phyloP scores from a whole-genome alignment of 2,113 vertebrate species.

The Physeter macrocephalus region DNA sequence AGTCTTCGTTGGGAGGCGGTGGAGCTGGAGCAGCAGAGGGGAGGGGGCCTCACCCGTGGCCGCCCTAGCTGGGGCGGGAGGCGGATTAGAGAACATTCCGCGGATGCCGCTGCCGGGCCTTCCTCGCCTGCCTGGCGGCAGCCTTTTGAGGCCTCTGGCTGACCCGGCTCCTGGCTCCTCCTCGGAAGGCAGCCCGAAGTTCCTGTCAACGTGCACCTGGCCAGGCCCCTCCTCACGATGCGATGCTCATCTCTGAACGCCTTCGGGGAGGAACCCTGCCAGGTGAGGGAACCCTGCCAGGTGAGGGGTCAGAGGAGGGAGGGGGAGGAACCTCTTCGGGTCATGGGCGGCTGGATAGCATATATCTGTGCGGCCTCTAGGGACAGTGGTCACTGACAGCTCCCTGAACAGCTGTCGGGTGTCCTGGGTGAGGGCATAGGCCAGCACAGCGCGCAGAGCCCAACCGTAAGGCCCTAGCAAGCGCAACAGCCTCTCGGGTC shows the following conservation, averaged over 20 bases:
- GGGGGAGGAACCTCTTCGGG: not conserved
- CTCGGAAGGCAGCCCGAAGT: not conserved
- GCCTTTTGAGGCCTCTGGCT: conserved; percentile 39
- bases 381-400: not conserved
- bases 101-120: not conserved
- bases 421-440: not conserved
- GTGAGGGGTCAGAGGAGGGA: not conserved
- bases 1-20: not conserved
- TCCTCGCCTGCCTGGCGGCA: not conserved
- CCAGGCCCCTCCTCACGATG: not conserved
- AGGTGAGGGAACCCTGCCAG: not conserved
- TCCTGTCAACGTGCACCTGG: not conserved
- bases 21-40: not conserved
- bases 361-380: not conserved
- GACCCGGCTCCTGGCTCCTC: conserved; percentile 13
- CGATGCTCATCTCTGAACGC: not conserved
- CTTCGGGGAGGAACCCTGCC: not conserved
- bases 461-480: not conserved
- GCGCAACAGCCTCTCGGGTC: not conserved
- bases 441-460: not conserved
- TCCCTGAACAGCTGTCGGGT: not conserved
- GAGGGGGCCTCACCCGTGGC: not conserved
- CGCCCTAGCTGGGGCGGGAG: not conserved
- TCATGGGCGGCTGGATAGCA: no score
- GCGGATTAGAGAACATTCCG: conserved; percentile 9